phyloP scores from a whole-genome alignment of 2,113 vertebrate species.

The Lycaon pictus region DNA sequence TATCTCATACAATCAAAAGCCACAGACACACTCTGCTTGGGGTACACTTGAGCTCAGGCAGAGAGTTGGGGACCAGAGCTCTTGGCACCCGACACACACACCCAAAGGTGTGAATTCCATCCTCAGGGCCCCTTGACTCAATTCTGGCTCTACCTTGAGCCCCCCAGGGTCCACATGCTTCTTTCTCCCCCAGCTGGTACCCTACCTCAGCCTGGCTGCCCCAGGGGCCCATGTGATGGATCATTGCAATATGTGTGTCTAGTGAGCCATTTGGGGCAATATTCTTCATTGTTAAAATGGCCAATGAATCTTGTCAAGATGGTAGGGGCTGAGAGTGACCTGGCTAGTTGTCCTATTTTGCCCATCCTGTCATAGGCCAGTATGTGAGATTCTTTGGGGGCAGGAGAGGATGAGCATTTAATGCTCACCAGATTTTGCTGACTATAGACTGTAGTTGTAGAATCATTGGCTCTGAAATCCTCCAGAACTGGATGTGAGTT shows the following conservation, averaged over 20 bases:
- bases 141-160: neutral
- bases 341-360: neutral
- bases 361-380: neutral
- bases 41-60: neutral
- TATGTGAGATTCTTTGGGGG: neutral
- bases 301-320: neutral
- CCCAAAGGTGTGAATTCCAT: neutral
- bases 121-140: neutral
- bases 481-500: neutral
- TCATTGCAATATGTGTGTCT: neutral
- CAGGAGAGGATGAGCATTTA: neutral
- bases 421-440: neutral
- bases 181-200: neutral
- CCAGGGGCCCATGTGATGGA: neutral
- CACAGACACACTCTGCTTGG: conserved; percentile 2
- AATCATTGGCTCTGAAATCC: neutral
- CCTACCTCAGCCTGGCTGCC: neutral
- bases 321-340: neutral
- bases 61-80: neutral
- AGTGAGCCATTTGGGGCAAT: neutral
- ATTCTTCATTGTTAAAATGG: neutral
- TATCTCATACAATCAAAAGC: neutral
- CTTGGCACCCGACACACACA: neutral
- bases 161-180: neutral
- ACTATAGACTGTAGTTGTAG: neutral